phyloP scores from a whole-genome alignment of 1,140 invertebrate genomes.

The Trachymyrmex cornetzi region DNA sequence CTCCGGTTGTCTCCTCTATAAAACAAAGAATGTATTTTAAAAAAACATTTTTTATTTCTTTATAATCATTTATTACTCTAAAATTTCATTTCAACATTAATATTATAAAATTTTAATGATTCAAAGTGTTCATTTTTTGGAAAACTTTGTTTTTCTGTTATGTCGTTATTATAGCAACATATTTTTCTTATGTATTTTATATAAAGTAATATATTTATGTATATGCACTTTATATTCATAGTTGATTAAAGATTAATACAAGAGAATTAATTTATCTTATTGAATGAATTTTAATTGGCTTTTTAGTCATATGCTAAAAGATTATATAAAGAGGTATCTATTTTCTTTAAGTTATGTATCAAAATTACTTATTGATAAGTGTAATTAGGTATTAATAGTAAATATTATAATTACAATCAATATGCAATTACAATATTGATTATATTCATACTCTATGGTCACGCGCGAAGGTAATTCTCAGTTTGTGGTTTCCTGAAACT shows the following conservation, averaged over 20 bases:
- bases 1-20: no score
- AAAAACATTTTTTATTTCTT: no score
- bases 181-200: not conserved
- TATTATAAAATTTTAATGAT: no score
- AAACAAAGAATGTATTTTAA: no score
- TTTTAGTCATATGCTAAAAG: not conserved
- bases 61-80: no score
- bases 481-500: constrained; percentile 35
- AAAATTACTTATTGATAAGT: not conserved
- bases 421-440: constrained; percentile 1
- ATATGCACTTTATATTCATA: not conserved
- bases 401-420: constrained; percentile 3
- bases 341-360: not conserved
- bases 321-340: not conserved
- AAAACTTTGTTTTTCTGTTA: no score
- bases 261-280: not conserved
- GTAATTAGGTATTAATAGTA: not conserved
- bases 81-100: no score
- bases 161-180: no score
- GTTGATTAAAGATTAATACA: not conserved
- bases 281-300: not conserved
- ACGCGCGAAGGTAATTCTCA: constrained; percentile 23
- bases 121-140: no score
- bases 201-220: not conserved
- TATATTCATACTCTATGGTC: constrained; percentile 8